A percentile compares a stretch with the other conserved stretches of the same genome.
Evolutionary conservation across 2,888 invertebrate genomes (phyloP).

Genomic region (Caradrina clavipalpis): DNA sequence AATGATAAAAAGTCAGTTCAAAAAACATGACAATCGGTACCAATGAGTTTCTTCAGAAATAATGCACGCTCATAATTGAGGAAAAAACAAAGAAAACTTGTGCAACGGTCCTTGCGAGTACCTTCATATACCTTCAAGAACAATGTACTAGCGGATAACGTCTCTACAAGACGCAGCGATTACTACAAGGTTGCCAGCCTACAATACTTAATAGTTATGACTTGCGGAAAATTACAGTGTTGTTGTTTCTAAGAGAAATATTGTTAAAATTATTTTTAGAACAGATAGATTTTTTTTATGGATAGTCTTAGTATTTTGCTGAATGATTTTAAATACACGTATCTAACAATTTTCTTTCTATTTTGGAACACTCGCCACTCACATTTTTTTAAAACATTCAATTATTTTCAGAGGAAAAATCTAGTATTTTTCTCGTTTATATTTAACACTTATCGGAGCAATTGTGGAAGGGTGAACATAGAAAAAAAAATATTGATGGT

Average conservation of each 20-base stretch:
- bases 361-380: too few species aligned
- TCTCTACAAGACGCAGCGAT: constrained; percentile 36
- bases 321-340: too few species aligned
- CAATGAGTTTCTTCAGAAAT: constrained; percentile 21
- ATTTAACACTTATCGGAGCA: background rate
- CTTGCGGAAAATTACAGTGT: constrained; percentile 38
- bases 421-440: background rate
- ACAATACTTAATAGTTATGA: constrained; percentile 26
- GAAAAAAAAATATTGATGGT: too few species aligned
- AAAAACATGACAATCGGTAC: constrained; percentile 1
- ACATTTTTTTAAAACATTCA: too few species aligned
- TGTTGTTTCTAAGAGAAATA: constrained; percentile 21
- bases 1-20: background rate
- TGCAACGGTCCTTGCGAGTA: constrained; percentile 25
- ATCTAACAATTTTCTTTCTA: too few species aligned
- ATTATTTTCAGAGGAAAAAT: too few species aligned
- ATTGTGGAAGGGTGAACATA: background rate
- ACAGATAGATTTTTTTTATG: too few species aligned
- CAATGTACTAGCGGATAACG: constrained; percentile 29
- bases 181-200: constrained; percentile 42
- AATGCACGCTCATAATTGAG: constrained; percentile 33
- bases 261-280: background rate
- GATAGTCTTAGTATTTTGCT: too few species aligned
- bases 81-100: constrained; percentile 43
- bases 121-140: constrained; percentile 8